Base-by-base conservation (phyloP, 2,888 invertebrate species). In the Apamea sordens region DNA sequence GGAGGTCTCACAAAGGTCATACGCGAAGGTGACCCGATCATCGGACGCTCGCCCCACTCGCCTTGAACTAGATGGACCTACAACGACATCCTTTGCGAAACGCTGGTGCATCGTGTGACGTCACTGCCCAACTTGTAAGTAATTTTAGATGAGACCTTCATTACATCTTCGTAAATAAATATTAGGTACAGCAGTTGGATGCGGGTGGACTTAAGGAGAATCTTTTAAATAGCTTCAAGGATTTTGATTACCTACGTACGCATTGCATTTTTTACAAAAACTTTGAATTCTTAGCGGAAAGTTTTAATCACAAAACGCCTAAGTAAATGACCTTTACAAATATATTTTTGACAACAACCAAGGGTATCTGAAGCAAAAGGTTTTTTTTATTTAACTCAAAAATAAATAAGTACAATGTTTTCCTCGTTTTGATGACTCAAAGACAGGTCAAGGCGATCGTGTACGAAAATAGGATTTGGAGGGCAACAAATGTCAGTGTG, bases 41-140 rank as follows among this genome's bases (percentile, higher is more conserved):
- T 93, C 93, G 89, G 91, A 87, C 92, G 90, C 88, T 88, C 87
- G 89, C 88, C 92, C 91, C 88, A 94, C 92, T 94, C 84, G 92
- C 95, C 96, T 96, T 96, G 96, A 94, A 95, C 96, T 92, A 95
- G 91, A 95, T 95, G 92, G 87, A 90, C 86, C 86, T 71, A 77
- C 84, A 79, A 88, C 88, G 89, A 91, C 92, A 92, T 93, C 91
- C 88, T 92, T 93, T 92, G 88, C 92, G 91, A 92, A 92, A 92
- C 88, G 63, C 56, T 63, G 73, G 76, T 86, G 85, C 82, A 79
- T 83, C 76, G 74, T 64, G 36, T 77, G 81, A 88, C 80, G 79
- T 80, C 77, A 87, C 6, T 28, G 11, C 13, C 28, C 41, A 81
- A 72, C 69, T 73, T 68, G 47, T 44, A 36, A 41, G 50, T 82